A percentile compares a stretch with the other conserved stretches of the same genome.
Evolutionary conservation across 2,888 invertebrate genomes (phyloP).

Genomic region (Steinernema carpocapsae): DNA sequence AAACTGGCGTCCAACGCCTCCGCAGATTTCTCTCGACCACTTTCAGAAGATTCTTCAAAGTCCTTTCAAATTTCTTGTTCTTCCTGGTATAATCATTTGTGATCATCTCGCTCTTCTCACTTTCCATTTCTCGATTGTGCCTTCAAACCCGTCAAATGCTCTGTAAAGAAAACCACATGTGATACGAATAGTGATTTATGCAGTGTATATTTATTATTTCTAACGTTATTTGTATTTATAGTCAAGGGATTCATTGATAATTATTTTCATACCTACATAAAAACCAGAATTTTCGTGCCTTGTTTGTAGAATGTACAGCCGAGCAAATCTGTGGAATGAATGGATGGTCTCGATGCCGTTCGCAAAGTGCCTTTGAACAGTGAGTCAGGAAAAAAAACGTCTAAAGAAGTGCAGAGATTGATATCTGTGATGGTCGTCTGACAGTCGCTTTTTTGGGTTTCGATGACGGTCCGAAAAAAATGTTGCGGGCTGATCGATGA

Average conservation of each 20-base stretch:
- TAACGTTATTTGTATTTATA: slow-evolving; percentile 10
- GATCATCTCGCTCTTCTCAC: slow-evolving; percentile 24
- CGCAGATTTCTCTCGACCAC: not conserved
- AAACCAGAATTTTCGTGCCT: not conserved
- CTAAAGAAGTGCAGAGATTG: too few species aligned
- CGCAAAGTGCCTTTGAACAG: too few species aligned
- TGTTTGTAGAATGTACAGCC: not conserved
- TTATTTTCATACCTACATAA: slow-evolving; percentile 22
- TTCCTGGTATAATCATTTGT: not conserved
- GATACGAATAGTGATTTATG: slow-evolving; percentile 4
- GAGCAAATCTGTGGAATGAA: not conserved
- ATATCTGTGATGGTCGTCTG: too few species aligned
- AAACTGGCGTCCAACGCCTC: not conserved
- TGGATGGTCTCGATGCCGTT: not conserved
- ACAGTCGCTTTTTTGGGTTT: too few species aligned
- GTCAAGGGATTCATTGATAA: slow-evolving; percentile 3
- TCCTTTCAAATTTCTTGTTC: slow-evolving; percentile 7
- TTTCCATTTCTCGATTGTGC: slow-evolving; percentile 16
- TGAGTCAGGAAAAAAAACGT: too few species aligned
- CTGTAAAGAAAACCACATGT: slow-evolving; percentile 17
- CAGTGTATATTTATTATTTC: slow-evolving; percentile 29
- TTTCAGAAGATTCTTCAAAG: slow-evolving; percentile 5
- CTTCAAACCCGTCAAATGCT: slow-evolving; percentile 14
- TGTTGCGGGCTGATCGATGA: too few species aligned
- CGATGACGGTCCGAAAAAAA: too few species aligned